These are phyloP conservation scores for Epinephelus moara DNA, from an alignment of 2,113 vertebrate species.

Conservation along the genomic window DNA sequence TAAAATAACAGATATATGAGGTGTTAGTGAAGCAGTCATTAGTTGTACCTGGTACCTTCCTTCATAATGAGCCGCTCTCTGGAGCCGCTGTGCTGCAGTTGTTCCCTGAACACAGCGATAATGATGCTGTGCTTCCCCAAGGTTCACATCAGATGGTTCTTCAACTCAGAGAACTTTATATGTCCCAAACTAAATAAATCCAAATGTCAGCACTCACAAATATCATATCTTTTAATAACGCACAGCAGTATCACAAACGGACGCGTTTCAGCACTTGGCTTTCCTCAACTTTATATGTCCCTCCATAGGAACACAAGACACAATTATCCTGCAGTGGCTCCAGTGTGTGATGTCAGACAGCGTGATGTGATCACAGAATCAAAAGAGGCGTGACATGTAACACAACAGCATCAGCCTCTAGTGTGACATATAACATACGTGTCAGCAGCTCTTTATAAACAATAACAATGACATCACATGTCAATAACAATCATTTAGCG, in stretches of 20 bases:
- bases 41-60: not conserved
- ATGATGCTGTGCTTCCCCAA: constrained; percentile 8
- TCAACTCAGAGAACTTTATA: not conserved
- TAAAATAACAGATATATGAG: not conserved
- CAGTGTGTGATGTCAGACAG: too few relatives aligned
- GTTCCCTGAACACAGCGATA: constrained; percentile 15
- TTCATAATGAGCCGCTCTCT: not conserved
- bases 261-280: too few relatives aligned
- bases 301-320: not conserved
- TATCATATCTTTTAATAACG: too few relatives aligned
- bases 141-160: constrained; percentile 15
- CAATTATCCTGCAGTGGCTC: not conserved
- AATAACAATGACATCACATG: too few relatives aligned
- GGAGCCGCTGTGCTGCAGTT: not conserved
- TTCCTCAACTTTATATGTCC: constrained; percentile 6
- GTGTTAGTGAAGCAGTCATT: not conserved
- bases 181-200: not conserved
- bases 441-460: too few relatives aligned
- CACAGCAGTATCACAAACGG: too few relatives aligned
- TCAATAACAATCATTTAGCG: too few relatives aligned
- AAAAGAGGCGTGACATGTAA: too few relatives aligned
- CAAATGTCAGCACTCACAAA: too few relatives aligned
- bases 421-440: too few relatives aligned
- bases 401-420: too few relatives aligned
- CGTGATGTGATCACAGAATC: too few relatives aligned